Conservation (phyloP, 2,797 vertebrate genomes). For the Podarcis lilfordi region DNA sequence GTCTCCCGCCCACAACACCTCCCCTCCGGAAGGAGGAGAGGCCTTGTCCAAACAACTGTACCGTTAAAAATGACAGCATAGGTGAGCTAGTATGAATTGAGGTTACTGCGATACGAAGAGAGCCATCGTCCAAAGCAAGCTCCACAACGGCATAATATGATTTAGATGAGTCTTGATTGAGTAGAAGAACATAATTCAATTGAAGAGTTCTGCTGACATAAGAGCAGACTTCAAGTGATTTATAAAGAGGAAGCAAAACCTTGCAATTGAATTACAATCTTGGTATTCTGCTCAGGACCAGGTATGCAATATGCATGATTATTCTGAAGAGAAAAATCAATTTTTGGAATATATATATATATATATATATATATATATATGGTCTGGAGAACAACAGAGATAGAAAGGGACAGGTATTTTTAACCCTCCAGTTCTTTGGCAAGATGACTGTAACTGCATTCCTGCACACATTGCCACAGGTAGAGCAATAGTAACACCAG, state of each 20-base stretch:
- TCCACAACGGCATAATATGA: slow-evolving; percentile 47
- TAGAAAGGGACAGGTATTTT: not conserved
- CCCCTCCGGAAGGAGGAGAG: too few species aligned
- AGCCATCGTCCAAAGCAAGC: not conserved
- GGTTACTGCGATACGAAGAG: slow-evolving; percentile 33
- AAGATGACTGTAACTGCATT: not conserved
- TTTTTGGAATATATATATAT: not conserved
- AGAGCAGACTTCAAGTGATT: slow-evolving; percentile 57
- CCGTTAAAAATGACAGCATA: not conserved
- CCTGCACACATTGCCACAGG: not conserved
- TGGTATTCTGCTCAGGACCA: slow-evolving; percentile 41
- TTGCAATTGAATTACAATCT: slow-evolving; percentile 53
- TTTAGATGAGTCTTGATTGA: slow-evolving; percentile 61
- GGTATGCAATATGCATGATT: slow-evolving; percentile 39
- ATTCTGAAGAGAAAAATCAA: slow-evolving; percentile 6
- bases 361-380: too few species aligned
- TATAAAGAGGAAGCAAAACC: slow-evolving; percentile 54
- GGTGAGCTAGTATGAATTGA: not conserved
- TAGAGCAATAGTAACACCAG: not conserved
- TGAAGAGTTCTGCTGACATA: slow-evolving; percentile 63
- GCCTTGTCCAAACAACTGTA: not conserved
- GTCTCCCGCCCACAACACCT: not conserved
- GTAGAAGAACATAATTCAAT: slow-evolving; percentile 56
- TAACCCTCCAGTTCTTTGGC: not conserved
- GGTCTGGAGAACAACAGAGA: not conserved